These are phyloP conservation scores for Cetoscarus ocellatus DNA, from an alignment of 2,797 vertebrate genomes.

Conservation along the genomic window DNA sequence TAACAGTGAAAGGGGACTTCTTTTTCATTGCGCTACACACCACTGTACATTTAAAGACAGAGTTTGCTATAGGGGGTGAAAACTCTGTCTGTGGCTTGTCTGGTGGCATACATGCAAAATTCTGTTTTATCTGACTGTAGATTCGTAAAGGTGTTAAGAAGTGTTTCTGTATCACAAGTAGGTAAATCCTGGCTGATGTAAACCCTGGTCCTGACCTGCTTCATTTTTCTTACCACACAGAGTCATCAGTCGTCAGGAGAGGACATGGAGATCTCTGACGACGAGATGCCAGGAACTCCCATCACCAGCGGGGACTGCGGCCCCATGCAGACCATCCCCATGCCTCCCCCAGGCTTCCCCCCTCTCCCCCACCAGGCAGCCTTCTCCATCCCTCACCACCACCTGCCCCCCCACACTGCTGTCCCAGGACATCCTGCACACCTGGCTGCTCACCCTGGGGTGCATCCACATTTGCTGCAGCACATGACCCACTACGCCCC, in stretches of 20 bases:
- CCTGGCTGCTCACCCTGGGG: constrained; percentile 82
- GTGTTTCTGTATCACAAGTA: too few species aligned
- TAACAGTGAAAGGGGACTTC: too few species aligned
- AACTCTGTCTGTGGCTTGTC: too few species aligned
- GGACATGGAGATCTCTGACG: constrained; percentile 99
- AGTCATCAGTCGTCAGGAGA: constrained; percentile 95
- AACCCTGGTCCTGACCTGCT: not conserved
- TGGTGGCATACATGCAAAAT: too few species aligned
- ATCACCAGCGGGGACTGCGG: constrained; percentile 90
- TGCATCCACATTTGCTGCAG: constrained; percentile 89
- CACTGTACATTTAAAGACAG: too few species aligned
- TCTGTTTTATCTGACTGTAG: too few species aligned
- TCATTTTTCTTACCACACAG: constrained; percentile 72
- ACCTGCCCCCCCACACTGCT: constrained; percentile 76
- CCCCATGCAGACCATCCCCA: constrained; percentile 87
- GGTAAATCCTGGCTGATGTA: too few species aligned
- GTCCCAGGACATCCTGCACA: constrained; percentile 87
- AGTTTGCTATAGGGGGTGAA: too few species aligned
- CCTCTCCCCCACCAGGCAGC: constrained; percentile 88
- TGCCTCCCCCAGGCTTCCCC: constrained; percentile 89
- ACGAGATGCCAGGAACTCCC: constrained; percentile 93
- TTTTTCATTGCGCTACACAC: too few species aligned
- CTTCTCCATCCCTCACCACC: constrained; percentile 88
- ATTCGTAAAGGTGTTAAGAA: too few species aligned
- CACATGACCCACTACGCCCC: constrained; percentile 89